Evolutionary conservation across 1,140 invertebrate genomes (phyloP).

Genomic region (Sesamia nonagrioides): DNA sequence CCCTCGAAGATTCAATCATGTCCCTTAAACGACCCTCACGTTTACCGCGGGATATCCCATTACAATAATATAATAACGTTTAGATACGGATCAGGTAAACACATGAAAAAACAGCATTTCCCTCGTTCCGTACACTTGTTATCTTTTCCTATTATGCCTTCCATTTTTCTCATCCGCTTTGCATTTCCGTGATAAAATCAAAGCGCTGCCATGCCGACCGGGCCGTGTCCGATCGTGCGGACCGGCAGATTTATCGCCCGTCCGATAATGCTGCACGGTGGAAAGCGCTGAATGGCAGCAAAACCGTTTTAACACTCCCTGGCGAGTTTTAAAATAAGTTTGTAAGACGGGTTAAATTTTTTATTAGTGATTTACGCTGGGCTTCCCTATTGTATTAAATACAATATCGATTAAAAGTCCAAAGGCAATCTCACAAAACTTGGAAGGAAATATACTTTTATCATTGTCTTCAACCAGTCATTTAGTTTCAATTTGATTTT

Average conservation of each 20-base stretch:
- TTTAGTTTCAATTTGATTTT: too few species aligned
- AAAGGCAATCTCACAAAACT: too few species aligned
- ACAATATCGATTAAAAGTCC: too few species aligned
- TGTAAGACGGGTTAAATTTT: neutral
- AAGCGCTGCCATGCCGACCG: neutral
- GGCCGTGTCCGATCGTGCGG: slow-evolving; percentile 35
- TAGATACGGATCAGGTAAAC: slow-evolving; percentile 9
- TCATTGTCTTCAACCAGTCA: too few species aligned
- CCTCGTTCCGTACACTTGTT: neutral
- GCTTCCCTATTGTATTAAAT: neutral
- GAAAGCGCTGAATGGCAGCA: slow-evolving; percentile 13
- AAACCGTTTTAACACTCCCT: slow-evolving; percentile 22
- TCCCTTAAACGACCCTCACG: neutral
- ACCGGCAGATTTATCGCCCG: slow-evolving; percentile 36
- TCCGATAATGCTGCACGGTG: slow-evolving; percentile 17
- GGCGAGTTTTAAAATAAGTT: slow-evolving; percentile 29
- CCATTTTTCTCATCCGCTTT: slow-evolving; percentile 32
- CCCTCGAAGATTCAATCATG: neutral
- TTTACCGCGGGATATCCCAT: neutral
- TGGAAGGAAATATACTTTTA: too few species aligned
- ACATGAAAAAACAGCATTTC: neutral
- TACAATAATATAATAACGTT: slow-evolving; percentile 14
- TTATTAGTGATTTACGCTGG: neutral
- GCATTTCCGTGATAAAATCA: slow-evolving; percentile 34
- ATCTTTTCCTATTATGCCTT: slow-evolving; percentile 8